These are phyloP conservation scores for Octodon degus DNA, from an alignment of 2,113 vertebrate species.

Conservation along the genomic window DNA sequence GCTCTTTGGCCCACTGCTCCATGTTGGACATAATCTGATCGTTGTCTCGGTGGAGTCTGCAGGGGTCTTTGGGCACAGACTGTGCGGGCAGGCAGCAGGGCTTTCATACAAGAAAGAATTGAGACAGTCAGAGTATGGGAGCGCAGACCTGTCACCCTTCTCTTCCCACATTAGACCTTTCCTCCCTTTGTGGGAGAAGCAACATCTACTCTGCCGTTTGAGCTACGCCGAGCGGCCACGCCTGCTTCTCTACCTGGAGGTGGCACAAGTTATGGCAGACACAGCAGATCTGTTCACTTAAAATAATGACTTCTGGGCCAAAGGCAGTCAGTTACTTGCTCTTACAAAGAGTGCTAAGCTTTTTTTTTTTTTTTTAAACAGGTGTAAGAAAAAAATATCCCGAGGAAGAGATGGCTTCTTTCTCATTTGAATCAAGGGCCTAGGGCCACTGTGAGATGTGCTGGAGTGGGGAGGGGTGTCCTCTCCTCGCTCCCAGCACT, in stretches of 20 bases:
- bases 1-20: slow-evolving; percentile 85
- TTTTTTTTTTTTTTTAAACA: slow-evolving; percentile 19
- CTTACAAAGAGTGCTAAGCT: neutral
- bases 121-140: neutral
- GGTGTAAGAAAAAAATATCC: neutral
- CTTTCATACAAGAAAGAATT: slow-evolving; percentile 22
- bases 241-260: neutral
- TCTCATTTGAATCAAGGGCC: slow-evolving; percentile 3
- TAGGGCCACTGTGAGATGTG: neutral
- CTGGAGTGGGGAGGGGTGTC: neutral
- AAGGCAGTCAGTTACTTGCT: neutral
- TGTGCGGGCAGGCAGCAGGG: neutral
- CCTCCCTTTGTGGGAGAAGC: neutral
- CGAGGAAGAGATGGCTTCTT: neutral
- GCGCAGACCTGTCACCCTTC: neutral
- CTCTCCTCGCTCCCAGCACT: neutral
- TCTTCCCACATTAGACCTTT: neutral
- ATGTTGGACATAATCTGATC: slow-evolving; percentile 86
- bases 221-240: neutral
- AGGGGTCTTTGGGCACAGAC: slow-evolving; percentile 73
- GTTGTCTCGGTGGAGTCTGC: slow-evolving; percentile 77
- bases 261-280: neutral
- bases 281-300: neutral
- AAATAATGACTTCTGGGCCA: neutral
- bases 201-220: neutral